Percentiles rank a stretch among this genome's conserved stretches.
Conservation (phyloP, 2,888 invertebrate genomes). For the Himalopsyche kuldschensis region DNA sequence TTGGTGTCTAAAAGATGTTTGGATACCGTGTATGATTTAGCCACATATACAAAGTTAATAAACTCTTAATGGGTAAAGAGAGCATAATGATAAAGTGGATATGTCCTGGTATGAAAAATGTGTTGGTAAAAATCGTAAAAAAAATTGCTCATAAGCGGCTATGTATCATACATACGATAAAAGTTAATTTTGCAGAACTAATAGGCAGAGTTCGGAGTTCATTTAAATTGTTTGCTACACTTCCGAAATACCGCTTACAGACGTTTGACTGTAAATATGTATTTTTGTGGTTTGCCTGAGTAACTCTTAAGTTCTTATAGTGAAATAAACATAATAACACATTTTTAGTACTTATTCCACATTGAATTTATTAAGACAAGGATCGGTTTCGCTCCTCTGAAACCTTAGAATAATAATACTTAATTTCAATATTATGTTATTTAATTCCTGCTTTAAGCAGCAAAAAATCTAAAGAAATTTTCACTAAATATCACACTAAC, state of each 20-base stretch:
- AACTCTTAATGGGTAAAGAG: neutral
- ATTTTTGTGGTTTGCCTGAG: neutral
- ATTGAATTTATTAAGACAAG: too few species aligned
- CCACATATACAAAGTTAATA: neutral
- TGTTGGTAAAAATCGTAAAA: slow-evolving; percentile 21
- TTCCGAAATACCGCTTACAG: neutral
- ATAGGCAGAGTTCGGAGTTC: neutral
- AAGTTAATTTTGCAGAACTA: slow-evolving; percentile 34
- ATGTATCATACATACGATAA: slow-evolving; percentile 20
- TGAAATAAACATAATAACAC: too few species aligned
- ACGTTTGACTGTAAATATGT: neutral
- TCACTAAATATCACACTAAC: too few species aligned
- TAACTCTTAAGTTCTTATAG: too few species aligned
- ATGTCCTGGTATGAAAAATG: neutral
- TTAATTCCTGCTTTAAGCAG: too few species aligned
- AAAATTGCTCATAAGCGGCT: slow-evolving; percentile 22
- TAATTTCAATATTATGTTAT: too few species aligned
- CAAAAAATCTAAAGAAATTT: too few species aligned
- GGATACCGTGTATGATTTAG: too few species aligned
- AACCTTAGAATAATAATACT: too few species aligned
- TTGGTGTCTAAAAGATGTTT: too few species aligned
- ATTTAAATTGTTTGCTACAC: neutral
- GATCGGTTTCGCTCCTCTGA: too few species aligned
- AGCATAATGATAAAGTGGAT: neutral
- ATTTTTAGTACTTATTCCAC: too few species aligned